Base-by-base conservation (phyloP, 1,140 invertebrate species). In the Leptinotarsa texana region DNA sequence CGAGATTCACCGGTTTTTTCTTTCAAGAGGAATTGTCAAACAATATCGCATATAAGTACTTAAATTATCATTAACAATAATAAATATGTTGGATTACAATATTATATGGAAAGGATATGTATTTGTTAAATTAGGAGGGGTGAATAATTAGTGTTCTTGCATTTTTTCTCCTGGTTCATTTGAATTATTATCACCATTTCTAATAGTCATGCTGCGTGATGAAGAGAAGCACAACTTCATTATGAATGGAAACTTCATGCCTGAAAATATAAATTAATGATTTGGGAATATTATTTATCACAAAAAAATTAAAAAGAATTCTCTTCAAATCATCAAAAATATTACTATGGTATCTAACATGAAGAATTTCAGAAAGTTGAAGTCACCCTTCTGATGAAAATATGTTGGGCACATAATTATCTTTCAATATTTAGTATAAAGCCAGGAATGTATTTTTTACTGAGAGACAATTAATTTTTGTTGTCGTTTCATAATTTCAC, bases 171-270 rank as follows among this genome's bases (percentile, higher is more conserved):
- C 78, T 61, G 81, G 74, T 76, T 72, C 76, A 76, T 79, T 72
- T 69, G 77, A 70, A 74, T 63, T 77, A 74, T 78, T 80, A 65
- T 85, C 84, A 24, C 83, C 83, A 69, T 85, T 85, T 65, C 80
- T 80, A 76, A 84, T 84, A 48, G 84, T 83, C 84, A 94, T 94
- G 84, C 91, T 92, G 83, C 94, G 92, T 69, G 94, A 93, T 75
- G 93, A 95, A 22, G 95, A 97, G 88, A 97, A 97, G 85, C 95
- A 97, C 74, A 98, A 88, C 88, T 98, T 98, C 93, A 98, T 95
- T 80, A 97, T 95, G 89, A 97, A 99, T 74, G 97, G 97, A 87
- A 96, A 97, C 87, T 98, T 98, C 74, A 95, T 95, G 85, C 93
- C 96, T 97, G 88, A 17, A 90, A 88, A 71, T 70, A 57, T 67